Evolutionary conservation across 2,113 vertebrate genomes (phyloP).

Genomic region (Myotis davidii): DNA sequence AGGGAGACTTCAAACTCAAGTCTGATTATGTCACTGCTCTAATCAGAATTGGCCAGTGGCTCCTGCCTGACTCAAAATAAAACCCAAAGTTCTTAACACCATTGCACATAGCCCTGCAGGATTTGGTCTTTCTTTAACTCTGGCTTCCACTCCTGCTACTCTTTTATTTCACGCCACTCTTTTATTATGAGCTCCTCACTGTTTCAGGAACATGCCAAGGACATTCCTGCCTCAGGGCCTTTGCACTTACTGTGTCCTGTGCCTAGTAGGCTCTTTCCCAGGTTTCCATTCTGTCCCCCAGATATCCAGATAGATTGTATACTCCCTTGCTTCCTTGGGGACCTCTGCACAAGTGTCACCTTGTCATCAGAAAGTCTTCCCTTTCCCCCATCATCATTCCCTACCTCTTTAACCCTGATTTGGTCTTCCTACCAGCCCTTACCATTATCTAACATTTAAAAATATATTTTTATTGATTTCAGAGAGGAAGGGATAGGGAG

Average conservation of each 20-base stretch:
- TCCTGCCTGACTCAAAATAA: neutral
- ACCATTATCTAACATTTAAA: rapidly evolving
- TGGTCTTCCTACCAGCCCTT: neutral
- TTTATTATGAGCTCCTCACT: neutral
- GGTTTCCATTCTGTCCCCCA: neutral
- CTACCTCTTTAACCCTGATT: neutral
- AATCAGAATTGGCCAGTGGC: neutral
- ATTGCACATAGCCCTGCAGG: neutral
- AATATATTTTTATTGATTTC: neutral
- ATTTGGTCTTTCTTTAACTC: neutral
- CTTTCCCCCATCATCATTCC: neutral
- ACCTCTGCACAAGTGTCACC: neutral
- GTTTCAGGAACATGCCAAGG: neutral
- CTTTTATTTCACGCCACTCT: neutral
- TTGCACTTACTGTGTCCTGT: neutral
- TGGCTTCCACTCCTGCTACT: neutral
- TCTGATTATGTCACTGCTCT: neutral
- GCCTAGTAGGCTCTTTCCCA: neutral
- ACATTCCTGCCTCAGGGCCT: neutral
- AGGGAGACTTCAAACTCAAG: neutral
- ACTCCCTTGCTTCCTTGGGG: neutral
- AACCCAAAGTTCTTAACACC: neutral
- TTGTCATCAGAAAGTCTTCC: neutral
- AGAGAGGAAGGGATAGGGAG: too few relatives aligned
- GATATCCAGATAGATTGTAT: neutral